Evolutionary conservation across 2,797 vertebrate species (phyloP), one percentile per base, ranked within the genome.

Genomic region (Phalloptychus januarius): DNA sequence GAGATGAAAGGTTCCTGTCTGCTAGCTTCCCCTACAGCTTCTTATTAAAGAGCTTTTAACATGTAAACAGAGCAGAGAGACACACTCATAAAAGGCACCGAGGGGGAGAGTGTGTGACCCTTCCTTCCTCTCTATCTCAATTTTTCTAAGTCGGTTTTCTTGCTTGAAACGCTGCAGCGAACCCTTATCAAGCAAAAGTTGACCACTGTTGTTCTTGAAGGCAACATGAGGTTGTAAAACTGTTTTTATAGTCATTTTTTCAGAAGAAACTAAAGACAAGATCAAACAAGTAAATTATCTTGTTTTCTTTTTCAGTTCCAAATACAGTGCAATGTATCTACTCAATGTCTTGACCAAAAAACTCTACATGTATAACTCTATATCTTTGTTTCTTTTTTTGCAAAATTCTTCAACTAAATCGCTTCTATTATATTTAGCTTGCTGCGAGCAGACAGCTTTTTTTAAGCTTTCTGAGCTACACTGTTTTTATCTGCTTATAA

Each of bases 1-100:
- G 79, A 95, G 94, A 95, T 95, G 95, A 94, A 96, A 96, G 91
- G 63, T 91, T 94, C 89, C 84, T 88, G 87, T 88, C 88, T 88
- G 88, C 86, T 61, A 78, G 87, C 78, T 78, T 92, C 82, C 85
- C 92, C 86, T 77, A 81, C 88, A 90, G 89, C 90, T 82, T 93
- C 91, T 95, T 94, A 94, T 92, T 96, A 95, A 91, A 88, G 94
- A 87, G 91, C 94, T 94, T 93, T 93, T 95, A 91, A 93, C 91
- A 90, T 87, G 80, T 93, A 95, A 95, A 95, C 94, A 94, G 83
- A 89, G 72, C 86, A 73, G 85, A 94, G 92, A 93, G 92, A 92
- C 89, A 87, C 92, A 90, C 94, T 93, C 94, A 92, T 95, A 95
- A 95, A 96, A 91, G 86, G 87, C 82, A 40, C 45, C 79, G 77